Conservation (phyloP, 2,797 vertebrate species). For the Thripadectes ignobilis region DNA sequence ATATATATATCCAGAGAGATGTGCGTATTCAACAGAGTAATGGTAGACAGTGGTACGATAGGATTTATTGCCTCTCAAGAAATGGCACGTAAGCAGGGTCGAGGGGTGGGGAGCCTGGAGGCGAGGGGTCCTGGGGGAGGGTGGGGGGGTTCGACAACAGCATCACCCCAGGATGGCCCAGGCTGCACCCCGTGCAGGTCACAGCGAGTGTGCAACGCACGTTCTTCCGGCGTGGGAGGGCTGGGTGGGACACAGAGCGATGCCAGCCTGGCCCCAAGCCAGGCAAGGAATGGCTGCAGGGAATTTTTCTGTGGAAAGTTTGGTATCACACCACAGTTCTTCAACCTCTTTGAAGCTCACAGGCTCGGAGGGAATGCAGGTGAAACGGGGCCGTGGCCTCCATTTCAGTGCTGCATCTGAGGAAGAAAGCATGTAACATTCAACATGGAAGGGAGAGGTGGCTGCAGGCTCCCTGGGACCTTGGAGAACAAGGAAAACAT, state of each 20-base stretch:
- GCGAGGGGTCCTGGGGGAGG: neutral
- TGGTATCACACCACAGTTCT: neutral
- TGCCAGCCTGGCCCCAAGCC: slow-evolving; percentile 5
- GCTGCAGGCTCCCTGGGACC: slow-evolving; percentile 21
- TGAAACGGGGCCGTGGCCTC: slow-evolving; percentile 21
- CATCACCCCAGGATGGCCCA: slow-evolving; percentile 52
- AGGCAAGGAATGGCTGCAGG: neutral
- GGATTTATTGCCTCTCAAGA: slow-evolving; percentile 79
- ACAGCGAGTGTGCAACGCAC: neutral
- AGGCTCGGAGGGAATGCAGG: neutral
- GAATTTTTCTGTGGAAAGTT: neutral
- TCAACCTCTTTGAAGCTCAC: slow-evolving; percentile 4
- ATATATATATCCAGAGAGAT: slow-evolving; percentile 74
- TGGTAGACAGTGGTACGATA: slow-evolving; percentile 77
- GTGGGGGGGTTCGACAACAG: slow-evolving; percentile 29
- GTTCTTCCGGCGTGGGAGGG: neutral
- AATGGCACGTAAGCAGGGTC: slow-evolving; percentile 74
- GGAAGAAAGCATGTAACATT: neutral
- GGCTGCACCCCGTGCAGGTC: slow-evolving; percentile 1
- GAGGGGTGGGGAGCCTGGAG: slow-evolving; percentile 34
- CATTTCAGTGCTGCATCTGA: neutral
- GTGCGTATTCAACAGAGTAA: slow-evolving; percentile 76
- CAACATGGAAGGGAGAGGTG: neutral
- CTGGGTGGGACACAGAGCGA: neutral
- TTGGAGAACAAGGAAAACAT: neutral